Evolutionary conservation across 2,113 vertebrate genomes (phyloP).

Genomic region (Acinonyx jubatus): DNA sequence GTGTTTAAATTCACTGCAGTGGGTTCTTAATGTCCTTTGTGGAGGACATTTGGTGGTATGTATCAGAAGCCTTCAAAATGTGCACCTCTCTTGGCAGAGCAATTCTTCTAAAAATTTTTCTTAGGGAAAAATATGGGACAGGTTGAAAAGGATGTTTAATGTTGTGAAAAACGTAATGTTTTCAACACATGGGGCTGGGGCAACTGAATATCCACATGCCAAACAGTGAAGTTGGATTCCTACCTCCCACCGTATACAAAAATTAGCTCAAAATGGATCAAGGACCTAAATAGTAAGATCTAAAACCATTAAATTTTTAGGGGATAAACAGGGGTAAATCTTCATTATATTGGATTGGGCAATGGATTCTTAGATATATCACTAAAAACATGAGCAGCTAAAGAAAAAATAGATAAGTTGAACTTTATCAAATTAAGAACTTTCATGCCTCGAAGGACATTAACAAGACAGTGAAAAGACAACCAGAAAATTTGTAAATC

Average conservation of each 20-base stretch:
- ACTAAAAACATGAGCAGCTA: neutral
- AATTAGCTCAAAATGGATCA: conserved; percentile 14
- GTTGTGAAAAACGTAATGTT: neutral
- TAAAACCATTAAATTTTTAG: neutral
- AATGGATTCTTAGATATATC: neutral
- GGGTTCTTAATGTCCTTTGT: conserved; percentile 22
- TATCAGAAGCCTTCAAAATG: conserved; percentile 22
- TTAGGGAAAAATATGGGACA: neutral
- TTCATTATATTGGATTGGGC: neutral
- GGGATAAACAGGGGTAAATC: neutral
- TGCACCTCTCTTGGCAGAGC: neutral
- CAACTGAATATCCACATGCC: conserved; percentile 4
- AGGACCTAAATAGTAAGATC: neutral
- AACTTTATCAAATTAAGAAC: conserved; percentile 23
- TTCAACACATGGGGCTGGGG: neutral
- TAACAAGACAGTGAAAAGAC: neutral
- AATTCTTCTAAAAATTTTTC: neutral
- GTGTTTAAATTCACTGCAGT: neutral
- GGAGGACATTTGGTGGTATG: neutral
- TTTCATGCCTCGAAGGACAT: neutral
- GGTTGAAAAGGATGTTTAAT: conserved; percentile 34
- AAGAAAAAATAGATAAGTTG: conserved; percentile 24
- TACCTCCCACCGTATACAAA: neutral
- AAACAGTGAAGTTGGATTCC: neutral
- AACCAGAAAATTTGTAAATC: neutral